Evolutionary conservation across 1,140 invertebrate genomes (phyloP).

Genomic region (Portunus trituberculatus): DNA sequence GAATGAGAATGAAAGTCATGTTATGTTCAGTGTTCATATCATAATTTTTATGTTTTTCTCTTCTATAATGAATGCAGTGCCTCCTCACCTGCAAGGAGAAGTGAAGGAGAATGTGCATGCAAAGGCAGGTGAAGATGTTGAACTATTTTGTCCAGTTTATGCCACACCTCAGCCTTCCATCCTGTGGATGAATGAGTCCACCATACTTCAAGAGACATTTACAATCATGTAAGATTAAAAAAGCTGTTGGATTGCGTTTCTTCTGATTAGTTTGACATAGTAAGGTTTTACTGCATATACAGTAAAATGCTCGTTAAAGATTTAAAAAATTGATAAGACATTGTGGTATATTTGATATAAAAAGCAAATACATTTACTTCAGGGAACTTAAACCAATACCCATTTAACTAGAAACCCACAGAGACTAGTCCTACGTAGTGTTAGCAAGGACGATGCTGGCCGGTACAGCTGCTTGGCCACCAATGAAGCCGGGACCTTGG

Average conservation of each 20-base stretch:
- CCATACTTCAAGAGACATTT: conserved; percentile 55
- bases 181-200: conserved; percentile 67
- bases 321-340: too few relatives aligned
- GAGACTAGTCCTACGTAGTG: conserved; percentile 32
- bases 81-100: conserved; percentile 48
- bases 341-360: too few relatives aligned
- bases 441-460: conserved; percentile 60
- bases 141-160: conserved; percentile 60
- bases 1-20: too few relatives aligned
- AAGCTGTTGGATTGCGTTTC: too few relatives aligned
- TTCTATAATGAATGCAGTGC: conserved; percentile 4
- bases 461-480: conserved; percentile 70
- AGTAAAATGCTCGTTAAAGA: too few relatives aligned
- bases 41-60: neutral
- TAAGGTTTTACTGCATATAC: too few relatives aligned
- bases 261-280: too few relatives aligned
- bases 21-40: too few relatives aligned
- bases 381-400: neutral
- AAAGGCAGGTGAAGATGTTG: conserved; percentile 39
- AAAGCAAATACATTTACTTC: neutral
- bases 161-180: conserved; percentile 58
- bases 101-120: conserved; percentile 51
- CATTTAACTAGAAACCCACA: conserved; percentile 32
- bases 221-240: conserved; percentile 43
- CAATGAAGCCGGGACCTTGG: conserved; percentile 66